Evolutionary conservation across 2,888 invertebrate genomes (phyloP).

Genomic region (Prosopocoilus inquinatus): DNA sequence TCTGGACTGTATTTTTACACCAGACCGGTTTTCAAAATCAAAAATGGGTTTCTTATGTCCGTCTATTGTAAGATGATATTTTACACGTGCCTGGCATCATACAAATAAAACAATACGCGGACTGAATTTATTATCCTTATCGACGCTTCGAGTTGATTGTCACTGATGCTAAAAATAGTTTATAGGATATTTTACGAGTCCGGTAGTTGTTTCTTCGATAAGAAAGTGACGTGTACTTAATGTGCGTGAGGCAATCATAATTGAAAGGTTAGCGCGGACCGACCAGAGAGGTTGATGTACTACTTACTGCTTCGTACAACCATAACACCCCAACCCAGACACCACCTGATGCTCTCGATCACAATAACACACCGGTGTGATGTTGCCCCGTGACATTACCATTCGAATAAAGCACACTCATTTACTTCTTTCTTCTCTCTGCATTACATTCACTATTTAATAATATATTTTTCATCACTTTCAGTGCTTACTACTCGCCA

Average conservation of each 20-base stretch:
- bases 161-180: slow-evolving; percentile 10
- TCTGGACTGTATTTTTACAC: slow-evolving; percentile 24
- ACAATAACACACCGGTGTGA: too few relatives aligned
- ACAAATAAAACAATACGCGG: slow-evolving; percentile 24
- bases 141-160: slow-evolving; percentile 7
- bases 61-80: slow-evolving; percentile 31
- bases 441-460: too few relatives aligned
- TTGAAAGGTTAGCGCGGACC: slow-evolving; percentile 4
- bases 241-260: slow-evolving; percentile 7
- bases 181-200: not conserved
- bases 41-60: slow-evolving; percentile 31
- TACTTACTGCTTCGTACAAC: slow-evolving; percentile 2
- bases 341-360: slow-evolving; percentile 9
- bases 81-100: slow-evolving; percentile 28
- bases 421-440: too few relatives aligned
- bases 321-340: slow-evolving; percentile 1
- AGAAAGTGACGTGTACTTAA: slow-evolving; percentile 5
- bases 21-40: slow-evolving; percentile 29
- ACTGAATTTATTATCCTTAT: slow-evolving; percentile 22
- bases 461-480: too few relatives aligned
- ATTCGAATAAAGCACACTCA: too few relatives aligned
- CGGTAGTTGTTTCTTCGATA: slow-evolving; percentile 7
- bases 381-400: too few relatives aligned
- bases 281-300: slow-evolving; percentile 15
- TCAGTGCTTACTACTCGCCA: too few relatives aligned